Evolutionary conservation across 1,140 invertebrate species (phyloP).

Genomic region (Bombus confusus): DNA sequence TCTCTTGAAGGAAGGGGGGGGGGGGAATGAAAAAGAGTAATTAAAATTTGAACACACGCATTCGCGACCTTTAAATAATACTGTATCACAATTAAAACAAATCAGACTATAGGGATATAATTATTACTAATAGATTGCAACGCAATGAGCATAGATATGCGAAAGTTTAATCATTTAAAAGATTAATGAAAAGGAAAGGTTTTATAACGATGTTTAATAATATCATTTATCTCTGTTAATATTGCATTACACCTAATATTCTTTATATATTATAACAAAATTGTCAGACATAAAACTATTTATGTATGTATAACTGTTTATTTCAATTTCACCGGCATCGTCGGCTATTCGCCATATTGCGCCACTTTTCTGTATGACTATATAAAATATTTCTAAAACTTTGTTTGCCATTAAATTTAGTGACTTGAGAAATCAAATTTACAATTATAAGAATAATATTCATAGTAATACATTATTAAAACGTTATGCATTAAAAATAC

Average conservation of each 20-base stretch:
- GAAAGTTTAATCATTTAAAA: not conserved
- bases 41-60: constrained; percentile 37
- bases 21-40: not conserved
- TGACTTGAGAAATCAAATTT: constrained; percentile 38
- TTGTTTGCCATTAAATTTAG: constrained; percentile 29
- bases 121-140: constrained; percentile 25
- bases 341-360: constrained; percentile 1
- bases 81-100: constrained; percentile 38
- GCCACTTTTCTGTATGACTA: not conserved
- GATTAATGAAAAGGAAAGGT: not conserved
- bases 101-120: constrained; percentile 33
- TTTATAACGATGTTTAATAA: constrained; percentile 14
- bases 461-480: constrained; percentile 1
- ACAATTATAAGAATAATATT: constrained; percentile 32
- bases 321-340: not conserved
- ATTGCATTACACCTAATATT: constrained; percentile 22
- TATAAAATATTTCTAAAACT: constrained; percentile 35
- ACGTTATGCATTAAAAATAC: constrained; percentile 20
- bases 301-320: constrained; percentile 10
- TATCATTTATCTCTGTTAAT: constrained; percentile 13
- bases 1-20: not conserved
- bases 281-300: constrained; percentile 25
- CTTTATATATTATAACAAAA: constrained; percentile 14
- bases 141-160: constrained; percentile 7
- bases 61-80: constrained; percentile 34